These are phyloP conservation scores for Drosophila ogumai DNA, from an alignment of 1,140 invertebrate genomes.

Conservation along the genomic window DNA sequence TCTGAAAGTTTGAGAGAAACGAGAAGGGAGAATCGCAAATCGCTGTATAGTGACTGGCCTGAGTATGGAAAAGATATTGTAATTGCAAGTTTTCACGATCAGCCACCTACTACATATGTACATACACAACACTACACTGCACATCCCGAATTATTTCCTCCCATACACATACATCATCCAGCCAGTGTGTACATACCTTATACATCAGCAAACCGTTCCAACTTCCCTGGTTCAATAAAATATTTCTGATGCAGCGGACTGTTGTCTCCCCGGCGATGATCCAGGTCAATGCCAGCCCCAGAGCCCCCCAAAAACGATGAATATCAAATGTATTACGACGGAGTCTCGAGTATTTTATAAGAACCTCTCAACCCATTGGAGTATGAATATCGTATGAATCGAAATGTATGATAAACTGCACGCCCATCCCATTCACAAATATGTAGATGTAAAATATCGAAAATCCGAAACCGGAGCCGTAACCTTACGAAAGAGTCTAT, in stretches of 20 bases:
- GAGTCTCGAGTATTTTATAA: conserved; percentile 80
- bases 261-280: conserved; percentile 43
- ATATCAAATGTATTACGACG: conserved; percentile 73
- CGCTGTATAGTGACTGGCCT: conserved; percentile 62
- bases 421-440: conserved; percentile 39
- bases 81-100: conserved; percentile 70
- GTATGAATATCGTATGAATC: conserved; percentile 21
- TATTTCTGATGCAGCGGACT: conserved; percentile 68
- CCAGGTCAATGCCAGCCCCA: conserved; percentile 40
- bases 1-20: conserved; percentile 12
- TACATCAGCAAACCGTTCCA: conserved; percentile 36
- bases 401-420: conserved; percentile 50
- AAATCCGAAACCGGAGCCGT: conserved; percentile 5
- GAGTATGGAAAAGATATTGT: conserved; percentile 70
- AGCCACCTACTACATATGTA: conserved; percentile 21
- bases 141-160: conserved; percentile 31
- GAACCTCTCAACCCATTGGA: conserved; percentile 49
- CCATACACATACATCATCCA: conserved; percentile 15
- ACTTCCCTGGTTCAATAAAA: conserved; percentile 69
- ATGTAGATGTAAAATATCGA: conserved; percentile 27
- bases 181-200: conserved; percentile 30
- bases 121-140: conserved; percentile 19
- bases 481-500: conserved; percentile 44
- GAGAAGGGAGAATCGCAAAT: conserved; percentile 9
- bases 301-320: conserved; percentile 40